These are phyloP conservation scores for Tetropium fuscum DNA, from an alignment of 2,888 invertebrate species.

Conservation along the genomic window DNA sequence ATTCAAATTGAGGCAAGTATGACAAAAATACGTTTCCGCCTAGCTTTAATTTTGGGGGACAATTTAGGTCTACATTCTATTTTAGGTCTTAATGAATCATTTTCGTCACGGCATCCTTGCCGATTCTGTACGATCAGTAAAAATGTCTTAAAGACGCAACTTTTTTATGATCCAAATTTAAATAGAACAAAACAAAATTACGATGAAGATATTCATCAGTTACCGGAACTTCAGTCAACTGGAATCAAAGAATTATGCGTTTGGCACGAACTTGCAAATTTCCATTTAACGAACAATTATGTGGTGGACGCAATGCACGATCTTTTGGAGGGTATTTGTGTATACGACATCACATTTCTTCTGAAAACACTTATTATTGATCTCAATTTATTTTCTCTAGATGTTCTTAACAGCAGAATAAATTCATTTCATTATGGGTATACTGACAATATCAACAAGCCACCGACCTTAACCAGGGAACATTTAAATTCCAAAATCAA, in stretches of 20 bases:
- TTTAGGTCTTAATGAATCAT: neutral
- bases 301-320: neutral
- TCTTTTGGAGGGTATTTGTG: neutral
- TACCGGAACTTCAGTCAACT: no score
- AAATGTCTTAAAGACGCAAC: neutral
- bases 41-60: neutral
- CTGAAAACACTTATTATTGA: neutral
- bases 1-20: neutral
- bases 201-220: no score
- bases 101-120: neutral
- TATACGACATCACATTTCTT: neutral
- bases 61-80: neutral
- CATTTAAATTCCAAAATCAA: neutral
- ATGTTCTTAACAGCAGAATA: neutral
- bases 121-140: neutral
- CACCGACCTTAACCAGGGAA: neutral
- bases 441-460: neutral
- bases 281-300: neutral
- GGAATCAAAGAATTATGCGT: slow-evolving; percentile 3
- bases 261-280: neutral
- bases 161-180: neutral
- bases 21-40: neutral
- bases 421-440: neutral
- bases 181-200: neutral
- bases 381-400: neutral